Evolutionary conservation across 2,797 vertebrate genomes (phyloP), one percentile per base, ranked within the genome.

Genomic region (Takifugu ocellatus): DNA sequence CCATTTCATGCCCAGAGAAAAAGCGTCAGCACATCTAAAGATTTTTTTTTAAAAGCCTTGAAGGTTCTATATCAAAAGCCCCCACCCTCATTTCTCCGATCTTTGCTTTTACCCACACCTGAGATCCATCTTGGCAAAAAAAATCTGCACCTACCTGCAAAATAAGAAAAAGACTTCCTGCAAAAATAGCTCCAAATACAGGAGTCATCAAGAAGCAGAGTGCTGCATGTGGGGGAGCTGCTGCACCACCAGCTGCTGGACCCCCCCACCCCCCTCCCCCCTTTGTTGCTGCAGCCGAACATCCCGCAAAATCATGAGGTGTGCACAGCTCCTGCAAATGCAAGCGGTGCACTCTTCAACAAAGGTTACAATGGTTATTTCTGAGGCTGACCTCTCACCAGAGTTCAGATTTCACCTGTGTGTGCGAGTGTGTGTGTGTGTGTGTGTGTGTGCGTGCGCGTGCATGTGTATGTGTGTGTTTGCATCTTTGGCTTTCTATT

Each of bases 121-220:
- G 89, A 91, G 84, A 83, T 82, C 85, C 81, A 74, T 77, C 78
- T 74, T 51, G 75, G 78, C 72, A 61, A 70, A 75, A 68, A 47
- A 47, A 90, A 90, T 87, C 77, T 91, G 89, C 87, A 85, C 77
- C 77, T 86, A 85, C 78, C 80, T 84, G 90, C 90, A 90, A 89
- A 91, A 90, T 81, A 64, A 76, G 74, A 84, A 85, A 83, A 83
- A 85, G 70, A 54, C 64, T 25, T 63, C 67, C 74, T 86, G 83
- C 73, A 84, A 87, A 88, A 89, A 90, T 69, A 73, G 61, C 17
- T 68, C 66, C 63, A 77, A 88, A 85, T n/a, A 55, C 79, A 76
- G 46, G 84, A 85, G 83, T 91, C 90, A 90, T 91, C 88, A 91
- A 87, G 81, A 92, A 90, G 79, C 59, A 54, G 59, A 82, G 74